Evolutionary conservation across 2,797 vertebrate genomes (phyloP), one percentile per base, ranked within the genome.

Genomic region (Sebastes umbrosus): DNA sequence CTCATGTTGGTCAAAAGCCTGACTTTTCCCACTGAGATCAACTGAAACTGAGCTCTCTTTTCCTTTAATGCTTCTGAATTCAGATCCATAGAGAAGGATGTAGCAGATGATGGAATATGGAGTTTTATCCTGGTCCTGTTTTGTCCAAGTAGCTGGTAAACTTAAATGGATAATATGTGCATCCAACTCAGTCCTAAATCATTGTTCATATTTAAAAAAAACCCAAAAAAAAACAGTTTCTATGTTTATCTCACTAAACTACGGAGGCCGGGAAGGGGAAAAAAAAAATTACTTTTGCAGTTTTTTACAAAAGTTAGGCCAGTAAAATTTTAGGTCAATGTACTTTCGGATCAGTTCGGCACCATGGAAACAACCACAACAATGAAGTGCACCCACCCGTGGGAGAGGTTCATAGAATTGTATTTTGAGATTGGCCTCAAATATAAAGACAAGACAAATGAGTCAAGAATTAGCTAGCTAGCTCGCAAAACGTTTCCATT

Each of bases 251-350:
- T 60, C 2, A 59, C 0, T 14, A 60, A 31, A 6, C 16, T 8
- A 8, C 11, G 8, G 58, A 6, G 27, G 0, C 9, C 4, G 1
- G 16, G 27, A 20, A 60, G 27, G 0, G 16, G 6, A 1, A 20
- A 3, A 58, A 27, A 58, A 22, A 55, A 27, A 1, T 5, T 50
- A 18, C 43, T 50, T 50, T 0, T 50, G 43, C 43, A 50, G 43
- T 46, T 50, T 46, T 46, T 50, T 20, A 50, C 1, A 18, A 50
- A 50, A 20, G 1, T 0, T 18, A 46, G 6, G 6, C 43, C 14
- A 46, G 43, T 46, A 3, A 50, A 20, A 8, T 20, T 50, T 46
- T 1, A 50, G 43, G 16, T 50, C 16, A 18, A 4, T 46, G n/a
- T 22, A 55, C 54, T 55, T 55, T 55, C 5, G 5, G 54, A 1